phyloP scores from a whole-genome alignment of 2,888 invertebrate genomes.

The Temnothorax ravouxi region DNA sequence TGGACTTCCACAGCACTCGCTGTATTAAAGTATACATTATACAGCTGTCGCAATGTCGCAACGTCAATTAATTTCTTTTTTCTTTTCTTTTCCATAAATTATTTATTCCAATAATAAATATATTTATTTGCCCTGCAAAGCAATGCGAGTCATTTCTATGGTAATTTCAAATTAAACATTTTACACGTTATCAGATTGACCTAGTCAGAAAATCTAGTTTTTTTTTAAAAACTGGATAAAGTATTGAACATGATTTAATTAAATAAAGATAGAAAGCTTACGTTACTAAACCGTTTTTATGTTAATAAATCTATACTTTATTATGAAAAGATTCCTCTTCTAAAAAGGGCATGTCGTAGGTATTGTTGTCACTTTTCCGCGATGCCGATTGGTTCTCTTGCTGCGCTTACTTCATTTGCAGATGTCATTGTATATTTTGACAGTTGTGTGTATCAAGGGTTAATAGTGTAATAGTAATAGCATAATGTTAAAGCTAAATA shows the following conservation, averaged over 20 bases:
- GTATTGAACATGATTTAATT: neutral
- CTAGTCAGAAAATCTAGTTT: neutral
- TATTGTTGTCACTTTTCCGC: too few relatives aligned
- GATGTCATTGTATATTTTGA: too few relatives aligned
- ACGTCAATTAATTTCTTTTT: constrained; percentile 29
- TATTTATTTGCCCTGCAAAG: neutral
- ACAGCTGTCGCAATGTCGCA: constrained; percentile 17
- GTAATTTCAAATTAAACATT: neutral
- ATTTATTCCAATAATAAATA: constrained; percentile 12
- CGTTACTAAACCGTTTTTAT: neutral
- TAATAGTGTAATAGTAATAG: too few relatives aligned
- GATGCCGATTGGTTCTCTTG: too few relatives aligned
- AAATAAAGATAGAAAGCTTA: neutral
- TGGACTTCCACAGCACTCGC: constrained; percentile 62
- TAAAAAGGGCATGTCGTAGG: too few relatives aligned
- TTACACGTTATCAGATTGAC: neutral
- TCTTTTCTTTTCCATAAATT: neutral
- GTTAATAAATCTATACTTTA: neutral
- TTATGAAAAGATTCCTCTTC: neutral
- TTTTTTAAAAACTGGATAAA: neutral
- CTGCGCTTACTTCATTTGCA: too few relatives aligned
- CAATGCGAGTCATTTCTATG: neutral
- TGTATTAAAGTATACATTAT: constrained; percentile 59
- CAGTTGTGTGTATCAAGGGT: too few relatives aligned
- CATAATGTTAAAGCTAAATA: too few relatives aligned